Base-by-base conservation (phyloP, 2,113 vertebrate genomes). In the Tragelaphus strepsiceros region DNA sequence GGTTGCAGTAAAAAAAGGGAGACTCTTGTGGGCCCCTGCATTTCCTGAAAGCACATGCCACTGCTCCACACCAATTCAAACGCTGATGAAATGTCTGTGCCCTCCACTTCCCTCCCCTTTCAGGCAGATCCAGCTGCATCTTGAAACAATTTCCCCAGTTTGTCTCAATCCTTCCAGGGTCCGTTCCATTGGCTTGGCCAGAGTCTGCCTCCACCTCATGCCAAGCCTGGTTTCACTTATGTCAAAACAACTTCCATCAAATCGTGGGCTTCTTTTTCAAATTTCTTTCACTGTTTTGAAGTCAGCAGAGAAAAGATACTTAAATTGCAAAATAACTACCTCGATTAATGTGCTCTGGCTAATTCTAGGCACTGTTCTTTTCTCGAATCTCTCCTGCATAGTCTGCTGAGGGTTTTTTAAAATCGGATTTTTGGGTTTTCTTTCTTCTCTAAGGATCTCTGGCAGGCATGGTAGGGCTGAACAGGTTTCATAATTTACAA, bases 191-290 rank as follows among this genome's bases (percentile, higher is more conserved):
- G 94, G 46, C 74, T 95, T 96, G 96, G 97, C 97, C 82, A 19
- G 35, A 91, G 83, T 13, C 56, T 19, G 59, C 56, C 56, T 85
- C 71, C 2, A 30, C 88, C 54, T 53, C 7, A 4, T 3, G 87
- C 97, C 94, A 98, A 96, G 93, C 46, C 96, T 97, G 96, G 88
- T 81, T 98, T 97, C 86, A 91, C 86, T 97, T 97, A 97, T 86
- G 85, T 97, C 96, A 94, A 86, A 96, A 93, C 78, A 96, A 58
- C 96, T 97, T 96, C 93, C 91, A 81, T 97, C 96, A 89, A 93
- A 95, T 26, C 89, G 39, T 16, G 83, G 96, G 62, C 71, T 91
- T 59, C 94, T 91, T 89, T 93, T 84, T 94, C 3, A 22, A 86
- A 82, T 64, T 62, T 84, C 91, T 90, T 90, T 91, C 61, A 56